Evolutionary conservation across 2,888 invertebrate genomes (phyloP), one percentile per base, ranked within the genome.

Genomic region (Lissonota sp.): DNA sequence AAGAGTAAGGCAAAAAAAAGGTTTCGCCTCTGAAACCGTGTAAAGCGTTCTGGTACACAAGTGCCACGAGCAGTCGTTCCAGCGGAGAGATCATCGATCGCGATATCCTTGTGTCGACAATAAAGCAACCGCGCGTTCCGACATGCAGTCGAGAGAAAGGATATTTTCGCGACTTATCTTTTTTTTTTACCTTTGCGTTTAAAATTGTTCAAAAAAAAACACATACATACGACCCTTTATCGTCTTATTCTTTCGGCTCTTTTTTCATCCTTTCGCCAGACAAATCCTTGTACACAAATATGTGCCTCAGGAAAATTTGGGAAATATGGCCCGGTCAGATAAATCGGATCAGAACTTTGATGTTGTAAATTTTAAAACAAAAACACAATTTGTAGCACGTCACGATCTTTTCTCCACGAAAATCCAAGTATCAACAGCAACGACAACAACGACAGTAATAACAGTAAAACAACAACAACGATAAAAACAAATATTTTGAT

Each of bases 111-210:
- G 79, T 79, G 79, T 83, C 73, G 70, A 77, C 82, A 80, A 83
- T 82, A 73, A 79, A 79, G 74, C 79, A 55, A 62, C 37, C 79
- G 73, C 80, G 73, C 26, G 26, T 26, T 81, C 53, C 39, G 53
- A 73, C 72, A 75, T 71, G 62, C 58, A 46, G 40, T 12, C 57
- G 57, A 73, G 42, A 71, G 73, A 85, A 88, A 85, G 84, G 86
- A 88, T 26, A 26, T 88, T 90, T 85, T 87, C 84, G 87, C 87
- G 82, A 89, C 85, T 87, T 83, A 7, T 66, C 64, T 42, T 70
- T 14, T 60, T 64, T 46, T 26, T 16, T 14, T n/a, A 6, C 44
- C 69, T 60, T 67, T 16, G 53, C 39, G n/a, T 53, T 39, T 66
- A 8, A 79, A 58, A 49, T 80, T 49, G 14, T 42, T 12, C 53